Evolutionary conservation across 2,888 invertebrate genomes (phyloP).

Genomic region (Netelia fuscicornis): DNA sequence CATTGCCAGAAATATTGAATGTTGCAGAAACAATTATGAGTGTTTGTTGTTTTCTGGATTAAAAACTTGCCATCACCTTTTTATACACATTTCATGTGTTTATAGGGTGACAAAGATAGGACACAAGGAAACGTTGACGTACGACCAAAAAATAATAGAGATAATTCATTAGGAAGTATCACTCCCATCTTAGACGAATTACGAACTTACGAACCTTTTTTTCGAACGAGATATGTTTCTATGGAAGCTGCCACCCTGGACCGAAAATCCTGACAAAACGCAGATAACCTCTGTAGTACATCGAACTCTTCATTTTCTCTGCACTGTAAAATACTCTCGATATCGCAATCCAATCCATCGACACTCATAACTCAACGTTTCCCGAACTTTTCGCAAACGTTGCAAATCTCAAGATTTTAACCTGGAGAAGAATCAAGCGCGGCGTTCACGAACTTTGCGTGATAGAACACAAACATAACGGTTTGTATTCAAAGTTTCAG

Average conservation of each 20-base stretch:
- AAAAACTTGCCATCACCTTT: too few species aligned
- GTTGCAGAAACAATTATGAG: too few species aligned
- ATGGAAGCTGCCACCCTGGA: constrained; percentile 47
- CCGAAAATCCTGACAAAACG: constrained; percentile 62
- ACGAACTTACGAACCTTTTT: constrained; percentile 69
- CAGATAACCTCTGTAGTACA: constrained; percentile 68
- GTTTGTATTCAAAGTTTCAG: not conserved
- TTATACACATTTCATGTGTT: too few species aligned
- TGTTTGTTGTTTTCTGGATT: too few species aligned
- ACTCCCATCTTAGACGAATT: not conserved
- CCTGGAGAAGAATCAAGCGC: not conserved
- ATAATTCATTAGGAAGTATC: not conserved
- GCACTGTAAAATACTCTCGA: constrained; percentile 68
- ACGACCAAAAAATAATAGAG: not conserved
- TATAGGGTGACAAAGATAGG: too few species aligned
- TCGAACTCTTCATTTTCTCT: constrained; percentile 68
- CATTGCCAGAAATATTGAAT: too few species aligned
- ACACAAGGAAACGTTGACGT: not conserved
- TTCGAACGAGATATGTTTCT: constrained; percentile 40
- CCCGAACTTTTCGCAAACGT: not conserved
- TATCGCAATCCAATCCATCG: constrained; percentile 57
- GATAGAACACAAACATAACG: not conserved
- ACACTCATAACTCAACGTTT: constrained; percentile 17
- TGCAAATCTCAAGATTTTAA: not conserved
- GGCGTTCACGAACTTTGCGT: not conserved